phyloP scores from a whole-genome alignment of 2,113 vertebrate genomes.

The crab-eating macaque (Macaca fascicularis) region T2T-MFA8v1.1 NC_088388.1:120601001-120601500 shows the following conservation, averaged over 20 bases:
- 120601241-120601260: neutral
- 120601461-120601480: neutral
- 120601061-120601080: neutral
- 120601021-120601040: neutral
- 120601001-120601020: neutral
- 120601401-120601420: neutral
- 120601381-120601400: neutral
- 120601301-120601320: neutral
- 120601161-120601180: neutral
- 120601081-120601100: neutral
- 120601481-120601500: neutral
- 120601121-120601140: neutral
- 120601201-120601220: neutral
- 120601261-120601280: neutral
- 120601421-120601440: neutral
- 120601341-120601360: neutral
- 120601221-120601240: neutral
- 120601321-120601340: neutral
- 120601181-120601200: neutral
- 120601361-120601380: neutral
- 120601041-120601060: neutral
- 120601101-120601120: neutral
- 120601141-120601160: neutral
- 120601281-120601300: neutral
- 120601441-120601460: neutral